Conservation (phyloP, 2,113 vertebrate species). For the Prochilodus magdalenae region DNA sequence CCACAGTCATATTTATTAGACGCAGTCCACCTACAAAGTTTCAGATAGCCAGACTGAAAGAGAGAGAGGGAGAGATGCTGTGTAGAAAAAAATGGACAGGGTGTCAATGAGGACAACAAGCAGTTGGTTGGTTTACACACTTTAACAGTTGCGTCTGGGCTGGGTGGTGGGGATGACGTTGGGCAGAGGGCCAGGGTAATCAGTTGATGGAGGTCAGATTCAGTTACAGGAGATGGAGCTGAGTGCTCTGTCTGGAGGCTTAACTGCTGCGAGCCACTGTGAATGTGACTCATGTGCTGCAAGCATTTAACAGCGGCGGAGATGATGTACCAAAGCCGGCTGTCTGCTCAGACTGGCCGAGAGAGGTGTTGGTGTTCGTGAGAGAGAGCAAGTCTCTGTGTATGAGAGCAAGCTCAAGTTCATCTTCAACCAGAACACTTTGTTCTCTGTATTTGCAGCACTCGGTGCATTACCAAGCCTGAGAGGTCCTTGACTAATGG, state of each 20-base stretch:
- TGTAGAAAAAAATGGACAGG: neutral
- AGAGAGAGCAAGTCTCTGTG: neutral
- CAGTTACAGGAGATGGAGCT: conserved; percentile 64
- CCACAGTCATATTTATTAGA: neutral
- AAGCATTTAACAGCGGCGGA: neutral
- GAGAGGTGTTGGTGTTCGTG: neutral
- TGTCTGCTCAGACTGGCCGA: neutral
- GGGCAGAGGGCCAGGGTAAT: conserved; percentile 59
- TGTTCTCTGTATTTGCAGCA: neutral
- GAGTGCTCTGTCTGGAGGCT: conserved; percentile 49
- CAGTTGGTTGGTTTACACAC: conserved; percentile 24
- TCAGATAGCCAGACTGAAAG: neutral
- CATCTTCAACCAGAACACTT: neutral
- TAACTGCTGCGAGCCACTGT: neutral
- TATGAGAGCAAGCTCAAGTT: conserved; percentile 2
- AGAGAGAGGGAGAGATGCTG: neutral
- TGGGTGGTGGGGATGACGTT: conserved; percentile 28
- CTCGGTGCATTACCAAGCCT: conserved; percentile 8
- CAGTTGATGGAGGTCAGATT: conserved; percentile 63
- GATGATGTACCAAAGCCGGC: neutral
- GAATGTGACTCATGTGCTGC: neutral
- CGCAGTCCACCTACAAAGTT: neutral
- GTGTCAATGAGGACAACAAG: neutral
- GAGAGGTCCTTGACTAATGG: conserved; percentile 62
- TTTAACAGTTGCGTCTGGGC: conserved; percentile 25